Base-by-base conservation (phyloP, 2,797 vertebrate genomes). In the Peromyscus nudipes region DNA sequence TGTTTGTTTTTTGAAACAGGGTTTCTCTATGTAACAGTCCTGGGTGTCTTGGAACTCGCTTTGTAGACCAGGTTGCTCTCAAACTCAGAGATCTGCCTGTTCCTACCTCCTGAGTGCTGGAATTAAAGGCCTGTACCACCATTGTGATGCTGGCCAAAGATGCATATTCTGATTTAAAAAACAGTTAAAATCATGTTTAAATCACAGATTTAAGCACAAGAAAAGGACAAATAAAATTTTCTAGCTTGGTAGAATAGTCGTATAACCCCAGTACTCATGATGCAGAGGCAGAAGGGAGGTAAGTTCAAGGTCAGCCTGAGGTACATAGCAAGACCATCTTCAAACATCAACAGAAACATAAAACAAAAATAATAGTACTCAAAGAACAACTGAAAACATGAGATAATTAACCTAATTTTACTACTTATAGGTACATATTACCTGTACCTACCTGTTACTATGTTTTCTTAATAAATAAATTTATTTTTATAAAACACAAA, bases 401-500 rank as follows among this genome's bases (percentile, higher is more conserved):
- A 92, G 27, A 43, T 60, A 40, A 73, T n/a, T 27, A 81, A 86
- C 34, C 13, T 13, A 25, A 52, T 83, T 76, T 89, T 55, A 67
- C 79, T 14, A 67, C 69, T 73, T 31, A 73, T 19, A 43, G 9
- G 34, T 49, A 52, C 3, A 34, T 34, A 40, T 25, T 49, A 40
- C n/a, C 27, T 62, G 0, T 82, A 71, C 62, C 25, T 55, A 40
- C 46, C 71, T 82, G 13, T 40, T 31, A 75, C 62, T 55, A 4
- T 60, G 27, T 43, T 85, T 87, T 94, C 25, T 37, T 87, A 85
- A 79, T 43, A 13, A 96, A 67, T 71, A 91, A 81, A 71, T 10
- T 27, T 92, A 76, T 37, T 73, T 92, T 89, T 89, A 75, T 67
- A 57, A 83, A 40, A 27, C 11, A 80, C 19, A 12, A 79, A 85